phyloP scores from a whole-genome alignment of 2,113 vertebrate species.

The Pithys albifrons region DNA sequence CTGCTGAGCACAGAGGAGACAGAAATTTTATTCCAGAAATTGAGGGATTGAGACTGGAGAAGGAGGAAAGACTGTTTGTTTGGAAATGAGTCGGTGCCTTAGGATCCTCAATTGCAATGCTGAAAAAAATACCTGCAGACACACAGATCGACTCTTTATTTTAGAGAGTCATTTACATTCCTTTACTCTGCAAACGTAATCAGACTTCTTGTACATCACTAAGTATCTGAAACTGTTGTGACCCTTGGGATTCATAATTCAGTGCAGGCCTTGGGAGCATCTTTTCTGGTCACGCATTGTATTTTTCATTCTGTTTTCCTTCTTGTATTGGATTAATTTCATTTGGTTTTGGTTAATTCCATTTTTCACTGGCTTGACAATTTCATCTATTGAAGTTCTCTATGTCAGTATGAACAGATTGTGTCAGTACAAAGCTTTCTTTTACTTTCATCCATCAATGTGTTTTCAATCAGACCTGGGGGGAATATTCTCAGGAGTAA shows the following conservation, averaged over 20 bases:
- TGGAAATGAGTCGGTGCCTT: constrained; percentile 1
- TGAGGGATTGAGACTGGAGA: neutral
- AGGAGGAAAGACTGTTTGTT: constrained; percentile 19
- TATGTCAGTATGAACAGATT: neutral
- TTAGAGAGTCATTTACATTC: constrained; percentile 23
- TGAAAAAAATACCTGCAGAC: neutral
- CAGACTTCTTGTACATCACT: neutral
- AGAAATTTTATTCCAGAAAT: neutral
- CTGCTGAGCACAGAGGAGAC: neutral
- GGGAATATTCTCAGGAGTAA: constrained; percentile 15
- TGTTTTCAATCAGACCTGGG: constrained; percentile 18
- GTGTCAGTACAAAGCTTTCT: constrained; percentile 1
- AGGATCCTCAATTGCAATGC: neutral
- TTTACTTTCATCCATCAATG: neutral
- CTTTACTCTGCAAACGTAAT: neutral
- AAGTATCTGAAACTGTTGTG: constrained; percentile 10
- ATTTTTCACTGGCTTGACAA: constrained; percentile 34
- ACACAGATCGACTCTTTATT: neutral
- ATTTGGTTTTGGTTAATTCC: constrained; percentile 55
- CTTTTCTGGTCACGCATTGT: neutral
- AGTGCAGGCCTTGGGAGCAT: neutral
- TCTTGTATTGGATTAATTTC: constrained; percentile 27
- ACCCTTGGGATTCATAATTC: constrained; percentile 30
- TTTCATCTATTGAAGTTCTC: constrained; percentile 28
- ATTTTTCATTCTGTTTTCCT: constrained; percentile 23